Evolutionary conservation across 2,797 vertebrate genomes (phyloP), one percentile per base, ranked within the genome.

Genomic region (Ibycter americanus): DNA sequence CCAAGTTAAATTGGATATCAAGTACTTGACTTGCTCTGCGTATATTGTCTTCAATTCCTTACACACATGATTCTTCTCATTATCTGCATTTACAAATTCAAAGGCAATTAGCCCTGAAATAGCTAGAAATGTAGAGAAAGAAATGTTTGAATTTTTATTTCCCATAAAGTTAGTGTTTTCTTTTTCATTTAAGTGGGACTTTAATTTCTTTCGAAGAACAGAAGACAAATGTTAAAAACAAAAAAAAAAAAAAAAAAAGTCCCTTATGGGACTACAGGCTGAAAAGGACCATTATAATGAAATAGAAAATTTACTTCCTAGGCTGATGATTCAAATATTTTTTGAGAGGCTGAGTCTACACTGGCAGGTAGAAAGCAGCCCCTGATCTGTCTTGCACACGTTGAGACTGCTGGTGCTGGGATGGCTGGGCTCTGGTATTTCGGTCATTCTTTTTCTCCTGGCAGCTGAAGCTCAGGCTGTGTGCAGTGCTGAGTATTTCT

Each of bases 41-140:
- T 76, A 83, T 74, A 96, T 73, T 97, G 73, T 83, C 40, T 82
- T 93, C 88, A 94, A 71, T 87, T 90, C 44, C 92, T 71, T 77
- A 96, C 90, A 90, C 40, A 71, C 79, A 90, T 5, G 44, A 89
- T 74, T 86, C 95, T 97, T 96, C 94, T 97, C 76, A 95, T 98
- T 97, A 94, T 96, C 97, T 97, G 61, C 87, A 90, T 96, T 97
- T 98, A 94, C 83, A 97, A 91, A 96, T 93, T 95, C 95, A 96
- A 91, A 97, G 87, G 83, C 94, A 98, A 97, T 97, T 97, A 98
- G 94, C 93, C 83, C 94, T 96, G 96, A 97, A 96, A 96, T 91
- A 90, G 86, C 87, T 93, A 95, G 90, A 95, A 94, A 82, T 67
- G 72, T 85, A 77, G 93, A 97, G 63, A 96, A 97, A 96, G 92